phyloP scores from a whole-genome alignment of 2,888 invertebrate species.

The Leptopilina syphax region DNA sequence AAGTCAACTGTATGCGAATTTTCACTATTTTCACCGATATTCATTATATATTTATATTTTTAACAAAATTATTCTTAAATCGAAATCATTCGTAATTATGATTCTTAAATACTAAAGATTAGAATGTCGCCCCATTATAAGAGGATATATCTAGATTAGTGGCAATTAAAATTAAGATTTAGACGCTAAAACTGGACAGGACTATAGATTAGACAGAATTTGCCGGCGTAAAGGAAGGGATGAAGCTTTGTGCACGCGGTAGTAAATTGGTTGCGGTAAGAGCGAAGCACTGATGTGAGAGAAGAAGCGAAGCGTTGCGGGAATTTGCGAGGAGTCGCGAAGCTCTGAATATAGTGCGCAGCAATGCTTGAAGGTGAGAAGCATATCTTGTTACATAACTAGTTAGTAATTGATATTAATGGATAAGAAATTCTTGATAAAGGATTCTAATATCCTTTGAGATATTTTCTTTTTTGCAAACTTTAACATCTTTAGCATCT shows the following conservation, averaged over 20 bases:
- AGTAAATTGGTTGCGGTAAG: conserved; percentile 14
- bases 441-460: neutral
- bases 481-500: too few species aligned
- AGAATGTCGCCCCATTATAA: neutral
- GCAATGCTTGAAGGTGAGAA: neutral
- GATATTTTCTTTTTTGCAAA: too few species aligned
- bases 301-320: conserved; percentile 6
- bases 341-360: neutral
- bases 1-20: too few species aligned
- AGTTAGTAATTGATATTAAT: conserved; percentile 16
- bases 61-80: too few species aligned
- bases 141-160: neutral
- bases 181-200: conserved; percentile 2
- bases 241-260: neutral
- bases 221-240: neutral
- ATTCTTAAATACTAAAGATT: too few species aligned
- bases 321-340: conserved; percentile 6
- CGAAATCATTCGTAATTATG: too few species aligned
- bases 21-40: too few species aligned
- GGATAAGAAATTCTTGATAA: neutral
- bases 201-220: conserved; percentile 12
- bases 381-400: conserved; percentile 6
- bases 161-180: conserved; percentile 11
- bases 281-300: conserved; percentile 9
- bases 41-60: too few species aligned